Evolutionary conservation across 2,113 vertebrate genomes (phyloP), one percentile per base, ranked within the genome.

Genomic region (Tautogolabrus adspersus): DNA sequence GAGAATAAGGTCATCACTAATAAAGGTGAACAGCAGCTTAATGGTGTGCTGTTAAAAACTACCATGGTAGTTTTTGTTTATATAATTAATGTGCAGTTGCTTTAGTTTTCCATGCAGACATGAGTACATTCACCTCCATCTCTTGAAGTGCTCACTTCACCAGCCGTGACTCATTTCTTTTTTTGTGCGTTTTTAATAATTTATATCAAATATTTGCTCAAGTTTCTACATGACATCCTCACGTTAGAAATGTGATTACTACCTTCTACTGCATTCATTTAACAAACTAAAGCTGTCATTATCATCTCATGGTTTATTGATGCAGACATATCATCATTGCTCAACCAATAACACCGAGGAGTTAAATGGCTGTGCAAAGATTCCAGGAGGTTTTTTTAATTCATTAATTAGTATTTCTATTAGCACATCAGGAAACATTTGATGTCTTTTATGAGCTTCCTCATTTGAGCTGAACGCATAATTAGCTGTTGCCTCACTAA

Each of bases 401-500:
- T 47, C 16, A 22, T 66, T 81, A 65, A 74, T 72, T 38, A 26
- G 22, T 65, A 56, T 77, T 75, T 58, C 37, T 78, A 11, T 69
- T 40, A 58, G n/a, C 51, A 64, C 49, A 55, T 56, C 23, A 52
- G 12, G 26, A 51, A 65, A 37, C 21, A 59, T 69, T 67, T 60
- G 65, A 23, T 60, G n/a, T 81, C 34, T 79, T 64, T 77, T 58
- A 80, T 74, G 44, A 38, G 52, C 51, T 46, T 8, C 34, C 34
- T 77, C 55, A 73, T 57, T 22, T 49, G 56, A 77, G 51, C 57
- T 67, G 46, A 37, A 61, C 67, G 30, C 13, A 38, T 64, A 79
- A 79, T 82, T 66, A 75, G 71, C 51, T 55, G 6, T 34, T 76
- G 34, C 19, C 6, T 61, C 40, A 77, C 69, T 12, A 66, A 81